These are phyloP conservation scores for Elysia chlorotica DNA, from an alignment of 1,140 invertebrate genomes.

Conservation along the genomic window DNA sequence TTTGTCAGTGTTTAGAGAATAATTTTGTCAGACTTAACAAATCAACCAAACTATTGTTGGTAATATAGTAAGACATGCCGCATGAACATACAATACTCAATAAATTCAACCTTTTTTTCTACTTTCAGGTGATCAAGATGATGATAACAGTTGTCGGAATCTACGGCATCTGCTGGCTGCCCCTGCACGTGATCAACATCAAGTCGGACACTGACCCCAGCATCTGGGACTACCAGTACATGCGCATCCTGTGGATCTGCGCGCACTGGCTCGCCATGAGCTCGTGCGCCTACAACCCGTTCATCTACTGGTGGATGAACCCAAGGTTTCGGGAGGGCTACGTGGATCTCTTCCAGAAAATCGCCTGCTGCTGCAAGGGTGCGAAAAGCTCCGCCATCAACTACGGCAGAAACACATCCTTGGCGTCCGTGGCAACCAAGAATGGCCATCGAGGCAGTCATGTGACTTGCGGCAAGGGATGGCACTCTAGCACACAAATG, in stretches of 20 bases:
- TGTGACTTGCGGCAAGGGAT: background rate
- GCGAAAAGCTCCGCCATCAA: background rate
- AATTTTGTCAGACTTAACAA: too few relatives aligned
- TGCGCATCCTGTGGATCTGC: constrained; percentile 31
- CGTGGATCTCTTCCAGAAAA: constrained; percentile 19
- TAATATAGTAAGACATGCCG: too few relatives aligned
- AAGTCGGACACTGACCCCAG: constrained; percentile 48
- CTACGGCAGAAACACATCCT: background rate
- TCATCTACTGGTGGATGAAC: constrained; percentile 93
- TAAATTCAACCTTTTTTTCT: too few relatives aligned
- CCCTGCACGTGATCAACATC: constrained; percentile 72
- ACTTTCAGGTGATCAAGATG: constrained; percentile 82
- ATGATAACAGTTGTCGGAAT: constrained; percentile 85
- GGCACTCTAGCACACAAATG: constrained; percentile 2
- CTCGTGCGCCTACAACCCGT: constrained; percentile 86
- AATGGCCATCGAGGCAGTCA: too few relatives aligned
- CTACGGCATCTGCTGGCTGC: constrained; percentile 84
- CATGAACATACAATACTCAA: too few relatives aligned
- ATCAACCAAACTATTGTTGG: too few relatives aligned
- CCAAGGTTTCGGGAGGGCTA: constrained; percentile 71
- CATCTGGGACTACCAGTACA: constrained; percentile 60
- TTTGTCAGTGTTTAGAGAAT: too few relatives aligned
- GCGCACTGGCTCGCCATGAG: constrained; percentile 86
- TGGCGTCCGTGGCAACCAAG: background rate
- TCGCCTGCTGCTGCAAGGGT: background rate